phyloP scores from a whole-genome alignment of 2,113 vertebrate genomes.

The Cynoglossus semilaevis region DNA sequence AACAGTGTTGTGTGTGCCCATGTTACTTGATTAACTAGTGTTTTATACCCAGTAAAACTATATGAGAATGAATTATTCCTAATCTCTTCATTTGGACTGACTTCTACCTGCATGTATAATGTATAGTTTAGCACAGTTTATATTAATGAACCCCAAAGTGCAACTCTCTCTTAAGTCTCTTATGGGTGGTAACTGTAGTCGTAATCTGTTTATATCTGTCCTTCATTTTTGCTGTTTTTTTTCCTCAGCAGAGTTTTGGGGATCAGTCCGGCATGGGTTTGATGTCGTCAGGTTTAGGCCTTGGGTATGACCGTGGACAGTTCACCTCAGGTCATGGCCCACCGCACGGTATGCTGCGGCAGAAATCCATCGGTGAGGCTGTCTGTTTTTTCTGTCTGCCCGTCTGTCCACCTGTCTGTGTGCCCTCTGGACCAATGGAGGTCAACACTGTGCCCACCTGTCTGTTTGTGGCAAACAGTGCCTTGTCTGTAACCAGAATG shows the following conservation, averaged over 20 bases:
- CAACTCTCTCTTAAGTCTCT: no score
- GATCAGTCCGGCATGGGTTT: constrained; percentile 81
- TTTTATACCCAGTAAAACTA: no score
- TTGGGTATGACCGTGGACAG: constrained; percentile 84
- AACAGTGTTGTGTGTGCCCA: constrained; percentile 47
- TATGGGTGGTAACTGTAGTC: background rate
- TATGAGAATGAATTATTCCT: no score
- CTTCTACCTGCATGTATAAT: no score
- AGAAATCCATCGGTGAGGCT: constrained; percentile 91
- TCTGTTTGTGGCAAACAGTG: constrained; percentile 41
- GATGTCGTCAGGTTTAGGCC: constrained; percentile 74
- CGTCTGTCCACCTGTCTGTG: constrained; percentile 64
- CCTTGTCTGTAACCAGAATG: constrained; percentile 31
- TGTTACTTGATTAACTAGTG: no score
- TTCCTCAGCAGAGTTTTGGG: constrained; percentile 76
- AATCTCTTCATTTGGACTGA: no score
- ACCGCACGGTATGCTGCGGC: constrained; percentile 85
- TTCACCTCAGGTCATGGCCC: constrained; percentile 80
- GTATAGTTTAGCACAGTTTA: no score
- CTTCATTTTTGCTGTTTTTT: background rate
- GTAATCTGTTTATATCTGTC: background rate
- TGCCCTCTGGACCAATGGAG: constrained; percentile 52
- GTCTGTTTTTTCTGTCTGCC: constrained; percentile 72
- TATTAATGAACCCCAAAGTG: no score
- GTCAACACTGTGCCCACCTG: constrained; percentile 50